Base-by-base conservation (phyloP, 37 sponge, comb jelly and placozoan genomes). In the Halisarca cf. caerulea region DNA sequence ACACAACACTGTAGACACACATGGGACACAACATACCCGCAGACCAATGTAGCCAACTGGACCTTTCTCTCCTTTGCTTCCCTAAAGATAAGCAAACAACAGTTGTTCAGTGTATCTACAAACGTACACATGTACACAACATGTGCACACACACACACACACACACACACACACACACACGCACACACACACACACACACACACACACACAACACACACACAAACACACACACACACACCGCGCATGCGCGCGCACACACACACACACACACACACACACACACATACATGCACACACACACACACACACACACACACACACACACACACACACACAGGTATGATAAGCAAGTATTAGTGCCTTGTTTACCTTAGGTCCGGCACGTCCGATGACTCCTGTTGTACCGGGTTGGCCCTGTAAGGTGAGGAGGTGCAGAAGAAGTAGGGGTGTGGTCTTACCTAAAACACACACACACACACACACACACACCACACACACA, bases 121-220 rank as follows among this genome's bases (percentile, higher is more conserved):
- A 18, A 25, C 66, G 17, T 25, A 64, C 66, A 64, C 66, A 32
- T 55, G 15, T 55, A 15, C 15, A 18, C 58, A 21, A 55, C n/a
- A n/a, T n/a, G n/a, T n/a, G n/a, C 33, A 64, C 33, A 64, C 66
- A 32, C 11, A 47, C 51, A 47, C 14, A 17, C 28, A 64, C 32
- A 32, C 33, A 73, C 17, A 8, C 23, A 33, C 25, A 30, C 41
- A 73, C 75, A 73, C n/a, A 47, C 51, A 47, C 51, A 47, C 11
- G 51, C 75, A 73, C 75, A 73, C 75, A 73, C 75, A 73, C 75
- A 73, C 39, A 73, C 39, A 73, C 75, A 73, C 39, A 73, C 75
- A 73, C 75, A 73, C 51, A 47, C 51, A 47, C 51, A 47, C 51
- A 47, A 73, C 75, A 73, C 75, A 79, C 79, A 79, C 57, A 47